Conservation (phyloP, 2,797 vertebrate species). For the Catostomus latipinnis region DNA sequence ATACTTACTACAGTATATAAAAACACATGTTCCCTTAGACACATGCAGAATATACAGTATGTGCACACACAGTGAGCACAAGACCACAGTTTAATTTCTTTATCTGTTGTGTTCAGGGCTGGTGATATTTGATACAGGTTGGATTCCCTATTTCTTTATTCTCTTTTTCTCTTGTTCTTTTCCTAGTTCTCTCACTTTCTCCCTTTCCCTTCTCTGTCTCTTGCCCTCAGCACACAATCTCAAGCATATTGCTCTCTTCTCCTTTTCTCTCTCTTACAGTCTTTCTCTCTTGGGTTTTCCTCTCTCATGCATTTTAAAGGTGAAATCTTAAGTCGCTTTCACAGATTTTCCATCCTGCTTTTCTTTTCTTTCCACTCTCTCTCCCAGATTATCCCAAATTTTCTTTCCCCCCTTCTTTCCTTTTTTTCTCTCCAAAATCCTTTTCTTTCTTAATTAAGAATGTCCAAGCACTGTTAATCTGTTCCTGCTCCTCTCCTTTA, state of each 20-base stretch:
- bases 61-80: constrained; percentile 37
- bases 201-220: constrained; percentile 38
- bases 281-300: background rate
- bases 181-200: background rate
- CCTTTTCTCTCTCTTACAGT: constrained; percentile 56
- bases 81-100: background rate
- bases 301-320: constrained; percentile 64
- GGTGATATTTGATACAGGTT: background rate
- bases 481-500: constrained; percentile 42
- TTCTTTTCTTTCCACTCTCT: constrained; percentile 34
- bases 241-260: background rate
- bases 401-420: background rate
- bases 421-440: constrained; percentile 17
- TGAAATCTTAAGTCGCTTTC: constrained; percentile 65
- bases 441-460: constrained; percentile 12
- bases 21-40: background rate
- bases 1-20: constrained; percentile 5
- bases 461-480: constrained; percentile 31
- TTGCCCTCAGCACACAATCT: constrained; percentile 49
- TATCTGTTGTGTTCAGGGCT: constrained; percentile 5
- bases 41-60: constrained; percentile 36
- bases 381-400: constrained; percentile 11
- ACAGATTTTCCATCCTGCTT: constrained; percentile 42
- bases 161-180: constrained; percentile 15
- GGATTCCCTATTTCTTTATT: background rate